Evolutionary conservation across 2,888 invertebrate species (phyloP).

Genomic region (Macrosiphum euphorbiae): DNA sequence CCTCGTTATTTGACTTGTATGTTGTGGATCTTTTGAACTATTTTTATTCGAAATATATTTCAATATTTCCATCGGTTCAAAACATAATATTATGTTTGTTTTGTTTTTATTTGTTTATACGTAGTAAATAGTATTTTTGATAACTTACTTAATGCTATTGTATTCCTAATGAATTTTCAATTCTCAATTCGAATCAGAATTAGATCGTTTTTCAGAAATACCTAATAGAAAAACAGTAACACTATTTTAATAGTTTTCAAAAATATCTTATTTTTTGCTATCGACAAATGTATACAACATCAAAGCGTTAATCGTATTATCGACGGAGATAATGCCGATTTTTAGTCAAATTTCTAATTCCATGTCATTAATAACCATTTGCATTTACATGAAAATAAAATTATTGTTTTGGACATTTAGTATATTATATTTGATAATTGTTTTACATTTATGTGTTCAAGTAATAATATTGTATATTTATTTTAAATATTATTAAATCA

Average conservation of each 20-base stretch:
- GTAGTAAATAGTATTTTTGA: neutral
- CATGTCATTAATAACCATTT: neutral
- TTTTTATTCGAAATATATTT: neutral
- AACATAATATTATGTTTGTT: neutral
- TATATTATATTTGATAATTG: neutral
- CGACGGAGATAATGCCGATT: neutral
- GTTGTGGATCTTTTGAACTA: neutral
- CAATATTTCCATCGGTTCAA: neutral
- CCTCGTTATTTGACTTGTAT: neutral
- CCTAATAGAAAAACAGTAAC: neutral
- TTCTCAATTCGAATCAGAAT: neutral
- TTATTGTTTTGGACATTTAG: conserved; percentile 6
- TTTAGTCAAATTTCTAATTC: neutral
- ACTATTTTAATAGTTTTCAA: neutral
- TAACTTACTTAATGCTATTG: neutral
- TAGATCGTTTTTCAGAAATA: neutral
- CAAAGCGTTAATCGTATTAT: neutral
- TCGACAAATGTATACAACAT: neutral
- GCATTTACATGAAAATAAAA: neutral
- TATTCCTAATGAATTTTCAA: neutral
- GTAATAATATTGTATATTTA: conserved; percentile 31
- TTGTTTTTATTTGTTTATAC: neutral
- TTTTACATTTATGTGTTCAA: conserved; percentile 39
- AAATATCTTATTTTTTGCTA: neutral
- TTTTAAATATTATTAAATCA: conserved; percentile 14